Evolutionary conservation across 2,113 vertebrate genomes (phyloP), one percentile per base, ranked within the genome.

Genomic region (Menura novaehollandiae): DNA sequence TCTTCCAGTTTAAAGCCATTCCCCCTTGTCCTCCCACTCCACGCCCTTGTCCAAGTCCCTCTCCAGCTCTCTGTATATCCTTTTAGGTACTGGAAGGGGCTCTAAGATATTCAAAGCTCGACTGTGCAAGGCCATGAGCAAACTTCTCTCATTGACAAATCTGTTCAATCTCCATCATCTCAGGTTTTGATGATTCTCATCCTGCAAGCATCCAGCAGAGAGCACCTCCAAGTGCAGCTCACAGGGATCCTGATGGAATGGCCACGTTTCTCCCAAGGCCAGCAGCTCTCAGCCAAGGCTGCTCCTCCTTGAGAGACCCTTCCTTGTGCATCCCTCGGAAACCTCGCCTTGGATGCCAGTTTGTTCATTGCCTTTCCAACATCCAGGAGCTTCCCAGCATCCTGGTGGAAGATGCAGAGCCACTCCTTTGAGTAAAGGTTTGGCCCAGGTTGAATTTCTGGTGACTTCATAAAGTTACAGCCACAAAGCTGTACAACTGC

Each of bases 171-270:
- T 47, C 41, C 46, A 53, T 24, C 30, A 15, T 27, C 24, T 13
- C 16, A 16, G 11, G 7, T 11, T 79, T 37, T 24, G 62, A 39
- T 53, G 37, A 66, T 41, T 26, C 30, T 55, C 35, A 72, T 55
- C 67, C 44, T 59, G 63, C 44, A 64, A 88, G 21, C 55, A 76
- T 17, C 30, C 64, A 59, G 22, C 47, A 71, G 62, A 63, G 77
- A 73, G 33, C 12, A 74, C 44, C 30, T 13, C 27, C 35, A 28
- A 21, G n/a, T 32, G 37, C 49, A 28, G 41, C 28, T 37, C 18
- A 2, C 15, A 5, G 56, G 35, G 28, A 23, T 19, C 35, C 0
- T 1, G 20, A 2, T 6, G 32, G 30, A 37, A 33, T 27, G 20
- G 11, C 53, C 35, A 22, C 22, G 27, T 24, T 4, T 49, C 17